These are phyloP conservation scores for Cygnus atratus DNA, from an alignment of 2,113 vertebrate species.

Conservation along the genomic window DNA sequence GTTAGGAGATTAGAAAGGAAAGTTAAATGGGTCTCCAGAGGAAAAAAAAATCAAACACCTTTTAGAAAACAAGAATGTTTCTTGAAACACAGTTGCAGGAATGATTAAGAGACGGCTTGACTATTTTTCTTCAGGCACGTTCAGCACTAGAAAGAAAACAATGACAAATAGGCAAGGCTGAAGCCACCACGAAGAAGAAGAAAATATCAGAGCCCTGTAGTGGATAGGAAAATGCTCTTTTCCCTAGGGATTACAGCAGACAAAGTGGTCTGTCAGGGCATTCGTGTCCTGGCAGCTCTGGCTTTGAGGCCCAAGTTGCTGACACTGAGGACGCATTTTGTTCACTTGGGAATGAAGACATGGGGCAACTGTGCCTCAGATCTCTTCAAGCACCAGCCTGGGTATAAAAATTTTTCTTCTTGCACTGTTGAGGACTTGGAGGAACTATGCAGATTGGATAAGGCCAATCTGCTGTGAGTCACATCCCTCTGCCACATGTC, in stretches of 20 bases:
- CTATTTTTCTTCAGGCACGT: conserved; percentile 38
- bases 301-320: not conserved
- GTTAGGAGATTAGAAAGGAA: conserved; percentile 68
- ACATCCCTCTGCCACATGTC: not conserved
- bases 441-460: not conserved
- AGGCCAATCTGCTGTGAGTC: not conserved
- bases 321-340: not conserved
- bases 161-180: not conserved
- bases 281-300: not conserved
- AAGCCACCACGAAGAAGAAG: not conserved
- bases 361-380: fast-evolving
- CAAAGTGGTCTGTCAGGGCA: not conserved
- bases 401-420: not conserved
- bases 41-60: conserved; percentile 52
- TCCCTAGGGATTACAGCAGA: not conserved
- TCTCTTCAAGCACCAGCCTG: not conserved
- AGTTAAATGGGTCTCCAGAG: conserved; percentile 66
- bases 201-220: not conserved
- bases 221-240: not conserved
- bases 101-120: not conserved
- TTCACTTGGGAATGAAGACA: not conserved
- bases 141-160: conserved; percentile 22
- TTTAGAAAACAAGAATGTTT: conserved; percentile 63
- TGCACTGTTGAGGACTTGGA: not conserved
- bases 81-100: conserved; percentile 47